Evolutionary conservation across 2,888 invertebrate species (phyloP).

Genomic region (Calameuta idolon): DNA sequence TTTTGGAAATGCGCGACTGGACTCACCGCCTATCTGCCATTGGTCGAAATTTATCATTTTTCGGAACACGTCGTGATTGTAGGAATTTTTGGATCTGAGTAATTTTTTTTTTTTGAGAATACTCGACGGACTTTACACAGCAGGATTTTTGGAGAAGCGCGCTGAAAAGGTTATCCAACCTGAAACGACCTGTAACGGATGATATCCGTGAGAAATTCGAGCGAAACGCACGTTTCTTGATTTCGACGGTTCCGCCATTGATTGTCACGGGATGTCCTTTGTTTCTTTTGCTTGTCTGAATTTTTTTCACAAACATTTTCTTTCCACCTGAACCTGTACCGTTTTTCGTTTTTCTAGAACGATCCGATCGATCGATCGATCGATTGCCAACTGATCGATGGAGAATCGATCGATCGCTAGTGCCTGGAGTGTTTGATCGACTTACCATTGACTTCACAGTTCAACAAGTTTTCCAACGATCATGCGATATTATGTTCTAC

Average conservation of each 20-base stretch:
- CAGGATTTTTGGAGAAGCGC: background rate
- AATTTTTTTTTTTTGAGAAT: background rate
- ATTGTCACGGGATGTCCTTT: conserved; percentile 11
- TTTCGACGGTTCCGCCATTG: background rate
- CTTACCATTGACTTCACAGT: background rate
- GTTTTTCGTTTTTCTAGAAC: background rate
- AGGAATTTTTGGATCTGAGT: no score
- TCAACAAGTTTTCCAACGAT: background rate
- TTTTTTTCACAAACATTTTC: background rate
- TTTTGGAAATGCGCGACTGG: background rate
- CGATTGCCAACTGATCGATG: background rate
- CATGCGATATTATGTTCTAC: background rate
- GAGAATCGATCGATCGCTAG: background rate
- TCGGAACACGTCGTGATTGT: background rate
- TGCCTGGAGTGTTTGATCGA: background rate
- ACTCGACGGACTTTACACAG: background rate
- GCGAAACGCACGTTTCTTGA: conserved; percentile 12
- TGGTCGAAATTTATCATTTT: background rate
- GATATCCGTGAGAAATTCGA: conserved; percentile 19
- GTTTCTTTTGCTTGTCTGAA: background rate
- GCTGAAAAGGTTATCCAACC: background rate
- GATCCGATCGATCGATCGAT: background rate
- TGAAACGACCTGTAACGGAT: background rate
- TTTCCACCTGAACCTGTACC: background rate
- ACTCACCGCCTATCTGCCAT: no score